Conservation (phyloP, 2,888 invertebrate genomes). For the Auanema freiburgensis region DNA sequence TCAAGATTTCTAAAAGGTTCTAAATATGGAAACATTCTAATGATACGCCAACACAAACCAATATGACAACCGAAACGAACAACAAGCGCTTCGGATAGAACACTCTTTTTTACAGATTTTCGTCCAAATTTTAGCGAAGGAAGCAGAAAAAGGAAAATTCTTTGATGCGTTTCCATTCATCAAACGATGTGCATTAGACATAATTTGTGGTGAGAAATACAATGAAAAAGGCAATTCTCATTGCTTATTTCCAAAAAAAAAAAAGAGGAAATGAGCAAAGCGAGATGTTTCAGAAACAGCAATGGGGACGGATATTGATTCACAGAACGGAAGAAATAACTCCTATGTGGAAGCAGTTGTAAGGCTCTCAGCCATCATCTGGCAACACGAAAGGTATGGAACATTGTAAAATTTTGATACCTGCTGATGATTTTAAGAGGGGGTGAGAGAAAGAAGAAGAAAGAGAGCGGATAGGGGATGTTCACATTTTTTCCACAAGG, state of each 20-base stretch:
- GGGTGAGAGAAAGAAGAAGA: too few relatives aligned
- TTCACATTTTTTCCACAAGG: too few relatives aligned
- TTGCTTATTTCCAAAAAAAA: not conserved
- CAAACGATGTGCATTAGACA: conserved; percentile 69
- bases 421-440: too few relatives aligned
- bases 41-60: not conserved
- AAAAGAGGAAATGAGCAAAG: not conserved
- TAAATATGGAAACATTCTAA: conserved; percentile 10
- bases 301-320: conserved; percentile 51
- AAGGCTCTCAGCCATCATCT: conserved; percentile 43
- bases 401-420: not conserved
- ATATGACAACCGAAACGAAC: not conserved
- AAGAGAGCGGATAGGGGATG: too few relatives aligned
- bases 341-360: conserved; percentile 46
- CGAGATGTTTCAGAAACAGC: conserved; percentile 44
- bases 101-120: conserved; percentile 50
- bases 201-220: conserved; percentile 51
- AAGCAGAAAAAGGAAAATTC: conserved; percentile 46
- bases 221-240: not conserved
- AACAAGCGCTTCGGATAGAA: not conserved
- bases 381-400: conserved; percentile 64
- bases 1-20: not conserved
- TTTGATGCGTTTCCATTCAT: conserved; percentile 68
- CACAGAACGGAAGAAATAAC: conserved; percentile 45
- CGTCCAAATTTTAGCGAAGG: conserved; percentile 59